Conservation (phyloP, 2,797 vertebrate genomes). For the Alfaro cultratus region DNA sequence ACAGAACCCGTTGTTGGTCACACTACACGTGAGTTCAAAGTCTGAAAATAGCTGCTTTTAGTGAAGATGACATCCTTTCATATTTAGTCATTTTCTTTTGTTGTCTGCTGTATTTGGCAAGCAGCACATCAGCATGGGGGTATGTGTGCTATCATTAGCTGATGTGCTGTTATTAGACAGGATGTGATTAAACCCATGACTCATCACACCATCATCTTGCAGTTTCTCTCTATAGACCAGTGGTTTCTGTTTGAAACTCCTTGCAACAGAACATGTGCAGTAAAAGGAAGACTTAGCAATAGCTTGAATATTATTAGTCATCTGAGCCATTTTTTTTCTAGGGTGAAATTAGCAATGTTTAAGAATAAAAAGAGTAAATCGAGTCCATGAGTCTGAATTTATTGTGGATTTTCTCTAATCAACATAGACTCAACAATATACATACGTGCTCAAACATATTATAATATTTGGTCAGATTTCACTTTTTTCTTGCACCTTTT, state of each 20-base stretch:
- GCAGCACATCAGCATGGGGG: neutral
- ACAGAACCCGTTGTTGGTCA: slow-evolving; percentile 85
- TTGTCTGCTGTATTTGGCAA: neutral
- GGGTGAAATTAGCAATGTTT: neutral
- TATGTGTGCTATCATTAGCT: neutral
- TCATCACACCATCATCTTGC: neutral
- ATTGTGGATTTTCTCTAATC: neutral
- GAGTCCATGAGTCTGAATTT: neutral
- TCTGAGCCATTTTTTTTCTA: neutral
- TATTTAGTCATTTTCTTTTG: neutral
- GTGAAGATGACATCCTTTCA: neutral
- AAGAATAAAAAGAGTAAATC: neutral
- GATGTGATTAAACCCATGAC: neutral
- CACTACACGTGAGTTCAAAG: slow-evolving; percentile 87
- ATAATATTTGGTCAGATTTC: neutral
- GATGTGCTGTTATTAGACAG: neutral
- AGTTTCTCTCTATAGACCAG: neutral
- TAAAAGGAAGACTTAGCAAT: neutral
- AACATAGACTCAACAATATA: neutral
- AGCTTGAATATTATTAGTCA: neutral
- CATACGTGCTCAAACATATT: neutral
- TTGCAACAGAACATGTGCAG: neutral
- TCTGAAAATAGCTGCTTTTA: neutral
- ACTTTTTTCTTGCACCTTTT: neutral
- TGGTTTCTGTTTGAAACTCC: neutral